Percentiles rank a stretch among this genome's conserved stretches.
phyloP scores from a whole-genome alignment of 2,888 invertebrate species.

The Caenorhabditis drosophilae region DNA sequence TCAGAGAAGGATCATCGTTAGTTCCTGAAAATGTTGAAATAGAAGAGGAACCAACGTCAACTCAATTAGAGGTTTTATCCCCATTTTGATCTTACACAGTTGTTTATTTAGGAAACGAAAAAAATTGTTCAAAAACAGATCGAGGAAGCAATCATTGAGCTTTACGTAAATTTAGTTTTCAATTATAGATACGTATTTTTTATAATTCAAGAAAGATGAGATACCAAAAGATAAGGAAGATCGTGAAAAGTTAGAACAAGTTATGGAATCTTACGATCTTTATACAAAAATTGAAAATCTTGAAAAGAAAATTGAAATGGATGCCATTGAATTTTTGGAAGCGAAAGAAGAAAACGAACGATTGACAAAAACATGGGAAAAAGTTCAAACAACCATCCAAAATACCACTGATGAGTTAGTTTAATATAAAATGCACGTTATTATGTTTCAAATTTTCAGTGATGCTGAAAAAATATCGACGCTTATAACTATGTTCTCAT shows the following conservation, averaged over 20 bases:
- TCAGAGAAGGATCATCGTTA: too few relatives aligned
- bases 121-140: neutral
- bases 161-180: neutral
- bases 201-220: neutral
- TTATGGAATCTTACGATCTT: neutral
- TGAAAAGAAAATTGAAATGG: neutral
- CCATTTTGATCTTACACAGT: too few relatives aligned
- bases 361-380: neutral
- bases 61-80: too few relatives aligned
- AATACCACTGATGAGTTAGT: neutral
- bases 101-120: neutral
- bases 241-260: neutral
- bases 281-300: neutral
- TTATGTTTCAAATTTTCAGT: too few relatives aligned
- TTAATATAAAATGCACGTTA: too few relatives aligned
- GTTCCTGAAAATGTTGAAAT: too few relatives aligned
- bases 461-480: conserved; percentile 3
- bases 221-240: neutral
- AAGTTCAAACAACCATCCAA: neutral
- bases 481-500: neutral
- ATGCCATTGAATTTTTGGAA: neutral
- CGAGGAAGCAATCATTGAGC: neutral
- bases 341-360: neutral
- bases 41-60: too few relatives aligned
- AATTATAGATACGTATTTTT: neutral